Conservation (phyloP, 2,797 vertebrate genomes). For the Dendrocincla fuliginosa region DNA sequence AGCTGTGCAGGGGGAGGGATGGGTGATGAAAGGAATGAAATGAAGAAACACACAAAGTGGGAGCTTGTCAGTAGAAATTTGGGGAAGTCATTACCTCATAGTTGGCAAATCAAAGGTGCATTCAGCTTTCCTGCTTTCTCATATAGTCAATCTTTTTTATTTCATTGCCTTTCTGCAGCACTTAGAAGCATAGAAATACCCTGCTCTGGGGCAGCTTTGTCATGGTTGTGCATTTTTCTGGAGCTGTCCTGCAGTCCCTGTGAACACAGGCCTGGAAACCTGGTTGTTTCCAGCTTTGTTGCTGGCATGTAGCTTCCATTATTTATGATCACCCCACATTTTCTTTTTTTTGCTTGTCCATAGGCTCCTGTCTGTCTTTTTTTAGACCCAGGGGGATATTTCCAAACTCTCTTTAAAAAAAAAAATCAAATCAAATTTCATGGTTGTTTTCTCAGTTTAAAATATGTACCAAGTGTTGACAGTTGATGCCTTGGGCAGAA, state of each 20-base stretch:
- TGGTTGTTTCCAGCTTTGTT: background rate
- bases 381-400: slow-evolving; percentile 28
- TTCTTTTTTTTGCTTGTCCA: background rate
- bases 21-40: background rate
- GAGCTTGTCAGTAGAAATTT: background rate
- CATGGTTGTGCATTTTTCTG: background rate
- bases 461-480: slow-evolving; percentile 42
- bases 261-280: background rate
- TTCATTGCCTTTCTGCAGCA: background rate
- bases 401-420: background rate
- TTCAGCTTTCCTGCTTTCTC: background rate
- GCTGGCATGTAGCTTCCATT: background rate
- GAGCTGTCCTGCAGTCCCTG: background rate
- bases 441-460: slow-evolving; percentile 45
- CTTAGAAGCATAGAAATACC: background rate
- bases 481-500: slow-evolving; percentile 60
- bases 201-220: background rate
- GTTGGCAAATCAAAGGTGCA: background rate
- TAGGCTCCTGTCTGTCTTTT: background rate
- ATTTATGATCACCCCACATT: slow-evolving; percentile 5
- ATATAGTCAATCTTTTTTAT: background rate
- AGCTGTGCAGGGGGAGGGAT: background rate
- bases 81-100: background rate
- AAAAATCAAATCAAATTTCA: slow-evolving; percentile 23
- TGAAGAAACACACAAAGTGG: background rate